Evolutionary conservation across 2,113 vertebrate genomes (phyloP), one percentile per base, ranked within the genome.

Genomic region (Lepidothrix coronata): DNA sequence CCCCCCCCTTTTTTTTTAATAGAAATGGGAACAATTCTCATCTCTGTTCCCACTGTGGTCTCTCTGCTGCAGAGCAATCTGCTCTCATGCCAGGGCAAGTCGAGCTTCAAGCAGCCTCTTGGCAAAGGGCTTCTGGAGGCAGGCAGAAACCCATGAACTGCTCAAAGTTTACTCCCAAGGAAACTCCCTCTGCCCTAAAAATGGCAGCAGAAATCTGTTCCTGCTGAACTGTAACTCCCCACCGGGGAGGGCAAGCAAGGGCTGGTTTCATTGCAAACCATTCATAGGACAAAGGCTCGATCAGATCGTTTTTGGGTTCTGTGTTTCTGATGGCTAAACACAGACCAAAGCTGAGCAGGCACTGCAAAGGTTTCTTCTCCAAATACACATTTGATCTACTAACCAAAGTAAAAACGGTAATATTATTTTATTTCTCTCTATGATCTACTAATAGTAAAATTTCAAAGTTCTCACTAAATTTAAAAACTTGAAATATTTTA

Each of bases 171-270:
- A 54, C 48, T 58, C 74, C 39, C 31, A 82, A 51, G 74, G 35
- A 75, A 85, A 46, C 11, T 51, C 31, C 61, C 39, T 66, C 68
- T 44, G n/a, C 37, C 88, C 57, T 55, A 49, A 49, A 81, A 90
- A 51, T 0, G 5, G 37, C 76, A 89, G 35, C 6, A 33, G 51
- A 44, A 84, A 37, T 24, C 52, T 63, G 5, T 5, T 77, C 58
- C 49, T 72, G 66, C 55, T 81, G 51, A 81, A 12, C 43, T 0
- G 0, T 7, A 46, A 62, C 19, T 61, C 30, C 41, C 24, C 6
- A 1, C 11, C 0, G 0, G 39, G 25, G 22, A 80, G 12, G 52
- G 12, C 7, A 0, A 39, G 55, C 35, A 59, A 3, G 2, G 28
- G 30, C 44, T 85, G 39, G 12, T 33, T 63, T 83, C 46, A 18